Evolutionary conservation across 2,113 vertebrate species (phyloP).

Genomic region (Misgurnus anguillicaudatus): DNA sequence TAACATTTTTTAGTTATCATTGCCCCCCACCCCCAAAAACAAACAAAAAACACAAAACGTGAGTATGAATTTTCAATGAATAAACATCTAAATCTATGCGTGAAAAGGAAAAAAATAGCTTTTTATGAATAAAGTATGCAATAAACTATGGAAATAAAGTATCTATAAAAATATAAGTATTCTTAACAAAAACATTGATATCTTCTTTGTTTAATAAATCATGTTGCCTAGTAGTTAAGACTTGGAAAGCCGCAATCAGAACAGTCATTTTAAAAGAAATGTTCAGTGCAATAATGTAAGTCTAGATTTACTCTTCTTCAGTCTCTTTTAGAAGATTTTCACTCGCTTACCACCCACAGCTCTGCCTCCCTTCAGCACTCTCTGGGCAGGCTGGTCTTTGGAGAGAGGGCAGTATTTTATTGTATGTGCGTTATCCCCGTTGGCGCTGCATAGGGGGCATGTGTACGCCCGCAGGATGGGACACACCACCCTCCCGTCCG

Average conservation of each 20-base stretch:
- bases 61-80: conserved; percentile 61
- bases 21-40: conserved; percentile 12
- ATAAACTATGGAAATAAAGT: conserved; percentile 78
- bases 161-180: conserved; percentile 81
- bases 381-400: conserved; percentile 78
- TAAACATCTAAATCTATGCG: conserved; percentile 65
- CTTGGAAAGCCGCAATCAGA: conserved; percentile 72
- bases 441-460: conserved; percentile 82
- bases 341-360: conserved; percentile 82
- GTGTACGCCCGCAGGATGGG: conserved; percentile 82
- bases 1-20: conserved; percentile 53
- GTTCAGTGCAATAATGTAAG: conserved; percentile 80
- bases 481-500: conserved; percentile 80
- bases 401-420: conserved; percentile 85
- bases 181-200: conserved; percentile 56
- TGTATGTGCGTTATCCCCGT: conserved; percentile 83
- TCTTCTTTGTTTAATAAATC: conserved; percentile 66
- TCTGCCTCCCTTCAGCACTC: conserved; percentile 79
- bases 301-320: conserved; percentile 30
- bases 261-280: conserved; percentile 75
- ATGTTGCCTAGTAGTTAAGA: conserved; percentile 59
- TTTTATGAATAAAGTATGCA: conserved; percentile 74
- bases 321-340: conserved; percentile 74
- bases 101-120: conserved; percentile 61
- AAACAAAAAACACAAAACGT: conserved; percentile 57